These are phyloP conservation scores for Nyctibius grandis DNA, from an alignment of 2,797 vertebrate species.

Conservation along the genomic window DNA sequence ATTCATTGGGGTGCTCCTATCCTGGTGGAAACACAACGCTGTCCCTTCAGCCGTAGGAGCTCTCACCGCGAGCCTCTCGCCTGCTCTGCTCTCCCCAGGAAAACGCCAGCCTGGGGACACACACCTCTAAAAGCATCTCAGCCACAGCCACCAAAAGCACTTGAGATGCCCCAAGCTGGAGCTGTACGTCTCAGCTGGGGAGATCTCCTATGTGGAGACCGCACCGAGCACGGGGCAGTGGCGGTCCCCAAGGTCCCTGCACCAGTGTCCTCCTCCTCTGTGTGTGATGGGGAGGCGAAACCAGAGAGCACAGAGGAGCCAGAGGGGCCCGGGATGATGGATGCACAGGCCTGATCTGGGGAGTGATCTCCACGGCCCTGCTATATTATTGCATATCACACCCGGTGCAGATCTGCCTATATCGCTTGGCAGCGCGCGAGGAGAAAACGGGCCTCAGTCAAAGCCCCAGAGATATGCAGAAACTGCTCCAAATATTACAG, in stretches of 20 bases:
- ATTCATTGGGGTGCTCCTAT: not conserved
- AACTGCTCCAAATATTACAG: conserved; percentile 8
- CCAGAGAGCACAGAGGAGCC: not conserved
- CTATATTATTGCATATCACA: not conserved
- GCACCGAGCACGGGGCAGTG: accelerated
- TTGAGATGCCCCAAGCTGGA: not conserved
- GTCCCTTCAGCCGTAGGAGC: not conserved
- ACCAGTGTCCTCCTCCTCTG: accelerated
- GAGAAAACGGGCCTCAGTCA: not conserved
- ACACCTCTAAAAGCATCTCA: not conserved
- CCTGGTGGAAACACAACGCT: not conserved
- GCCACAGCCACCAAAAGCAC: not conserved
- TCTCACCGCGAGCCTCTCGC: not conserved
- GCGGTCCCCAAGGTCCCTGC: accelerated
- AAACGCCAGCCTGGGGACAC: not conserved
- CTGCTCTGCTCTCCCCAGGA: not conserved
- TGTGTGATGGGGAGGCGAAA: not conserved
- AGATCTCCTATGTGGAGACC: accelerated
- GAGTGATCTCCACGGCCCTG: accelerated
- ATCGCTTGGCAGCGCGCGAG: not conserved
- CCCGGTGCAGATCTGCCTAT: not conserved
- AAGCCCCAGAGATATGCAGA: not conserved
- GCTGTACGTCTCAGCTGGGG: accelerated
- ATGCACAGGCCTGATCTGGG: not conserved
- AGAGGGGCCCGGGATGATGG: not conserved